Conservation (phyloP, 1,140 invertebrate genomes). For the Cataglyphis hispanica region DNA sequence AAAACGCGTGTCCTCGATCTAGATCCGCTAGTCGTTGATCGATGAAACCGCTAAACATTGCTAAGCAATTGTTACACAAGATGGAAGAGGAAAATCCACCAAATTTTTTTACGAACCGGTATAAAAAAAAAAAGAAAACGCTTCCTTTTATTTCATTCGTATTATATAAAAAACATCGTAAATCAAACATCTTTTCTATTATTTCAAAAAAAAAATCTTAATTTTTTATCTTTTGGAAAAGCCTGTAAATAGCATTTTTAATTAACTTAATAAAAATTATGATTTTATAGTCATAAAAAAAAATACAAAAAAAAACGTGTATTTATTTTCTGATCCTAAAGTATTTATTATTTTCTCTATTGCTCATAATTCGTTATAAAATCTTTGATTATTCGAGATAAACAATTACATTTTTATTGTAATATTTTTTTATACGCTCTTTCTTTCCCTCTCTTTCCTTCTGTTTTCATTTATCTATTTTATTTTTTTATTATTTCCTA, state of each 20-base stretch:
- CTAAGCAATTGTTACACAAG: not conserved
- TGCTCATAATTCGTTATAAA: not conserved
- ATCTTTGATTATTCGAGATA: not conserved
- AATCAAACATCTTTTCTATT: not conserved
- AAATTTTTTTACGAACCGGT: not conserved
- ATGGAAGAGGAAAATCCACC: not conserved
- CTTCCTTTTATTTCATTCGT: not conserved
- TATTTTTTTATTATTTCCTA: slow-evolving; percentile 7
- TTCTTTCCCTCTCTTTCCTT: not conserved
- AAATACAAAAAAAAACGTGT: not conserved
- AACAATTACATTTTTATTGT: not conserved
- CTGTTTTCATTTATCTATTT: not conserved
- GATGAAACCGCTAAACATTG: slow-evolving; percentile 78
- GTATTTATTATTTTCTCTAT: not conserved
- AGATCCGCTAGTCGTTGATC: slow-evolving; percentile 79
- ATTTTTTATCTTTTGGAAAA: not conserved
- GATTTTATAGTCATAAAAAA: not conserved
- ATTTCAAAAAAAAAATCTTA: not conserved
- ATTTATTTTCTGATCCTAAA: not conserved
- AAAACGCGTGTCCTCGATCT: slow-evolving; percentile 81
- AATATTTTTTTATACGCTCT: not conserved
- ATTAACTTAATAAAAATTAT: not conserved
- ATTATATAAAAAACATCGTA: not conserved
- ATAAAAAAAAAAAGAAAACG: not conserved
- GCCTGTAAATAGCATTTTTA: not conserved